Evolutionary conservation across 1,140 invertebrate species (phyloP).

Genomic region (Pentalonia nigronervosa): DNA sequence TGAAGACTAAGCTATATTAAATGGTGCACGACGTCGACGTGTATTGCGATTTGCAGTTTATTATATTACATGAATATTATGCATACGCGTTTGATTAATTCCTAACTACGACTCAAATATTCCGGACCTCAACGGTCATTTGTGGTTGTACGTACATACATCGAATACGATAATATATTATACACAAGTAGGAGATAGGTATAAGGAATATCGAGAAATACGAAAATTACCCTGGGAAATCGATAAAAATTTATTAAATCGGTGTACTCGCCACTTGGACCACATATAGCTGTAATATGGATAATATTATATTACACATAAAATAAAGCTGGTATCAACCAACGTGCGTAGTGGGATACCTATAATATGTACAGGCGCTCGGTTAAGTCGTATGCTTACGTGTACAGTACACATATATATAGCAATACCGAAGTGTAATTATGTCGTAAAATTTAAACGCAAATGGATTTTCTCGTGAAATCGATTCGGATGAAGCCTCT

Average conservation of each 20-base stretch:
- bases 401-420: not conserved
- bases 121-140: not conserved
- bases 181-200: not conserved
- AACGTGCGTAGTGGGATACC: not conserved
- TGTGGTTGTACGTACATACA: no score
- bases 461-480: not conserved
- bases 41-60: not conserved
- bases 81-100: not conserved
- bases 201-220: not conserved
- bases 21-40: not conserved
- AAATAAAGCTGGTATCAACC: not conserved
- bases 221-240: not conserved
- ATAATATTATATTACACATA: not conserved
- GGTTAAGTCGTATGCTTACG: not conserved
- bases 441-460: conserved; percentile 31
- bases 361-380: not conserved
- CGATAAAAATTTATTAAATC: not conserved
- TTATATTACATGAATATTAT: not conserved
- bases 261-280: not conserved
- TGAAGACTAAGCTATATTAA: not conserved
- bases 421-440: not conserved
- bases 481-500: conserved; percentile 1
- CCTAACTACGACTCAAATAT: not conserved
- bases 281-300: not conserved
- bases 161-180: not conserved